A percentile compares a stretch with the other conserved stretches of the same genome.
phyloP scores from a whole-genome alignment of 2,797 vertebrate genomes.

The Arctocebus calabarensis region DNA sequence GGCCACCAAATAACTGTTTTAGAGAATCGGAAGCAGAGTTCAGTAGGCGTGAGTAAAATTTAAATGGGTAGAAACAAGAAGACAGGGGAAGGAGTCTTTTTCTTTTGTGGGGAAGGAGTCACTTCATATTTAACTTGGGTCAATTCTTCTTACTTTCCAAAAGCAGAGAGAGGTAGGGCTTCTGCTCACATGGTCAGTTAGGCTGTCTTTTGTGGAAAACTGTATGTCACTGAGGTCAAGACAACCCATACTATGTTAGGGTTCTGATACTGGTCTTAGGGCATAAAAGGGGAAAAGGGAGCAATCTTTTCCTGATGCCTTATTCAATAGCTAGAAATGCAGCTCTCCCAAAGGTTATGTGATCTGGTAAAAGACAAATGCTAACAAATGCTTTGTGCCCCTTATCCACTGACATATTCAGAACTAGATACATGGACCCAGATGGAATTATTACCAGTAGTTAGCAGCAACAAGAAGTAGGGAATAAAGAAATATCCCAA shows the following conservation, averaged over 20 bases:
- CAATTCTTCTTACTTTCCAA: neutral
- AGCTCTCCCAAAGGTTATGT: neutral
- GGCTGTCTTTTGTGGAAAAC: neutral
- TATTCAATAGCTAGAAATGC: neutral
- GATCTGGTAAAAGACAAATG: neutral
- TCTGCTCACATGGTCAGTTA: neutral
- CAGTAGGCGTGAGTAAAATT: neutral
- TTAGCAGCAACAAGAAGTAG: neutral
- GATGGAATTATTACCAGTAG: neutral
- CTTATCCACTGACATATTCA: neutral
- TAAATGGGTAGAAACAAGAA: neutral
- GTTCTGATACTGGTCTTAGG: neutral
- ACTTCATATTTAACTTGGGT: neutral
- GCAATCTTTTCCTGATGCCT: accelerated
- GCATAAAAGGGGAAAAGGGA: accelerated
- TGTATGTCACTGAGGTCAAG: neutral
- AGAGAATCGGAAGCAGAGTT: neutral
- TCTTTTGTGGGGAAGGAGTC: neutral
- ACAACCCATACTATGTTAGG: neutral
- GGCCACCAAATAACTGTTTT: neutral
- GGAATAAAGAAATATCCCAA: neutral
- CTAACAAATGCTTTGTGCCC: neutral
- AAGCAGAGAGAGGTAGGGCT: neutral
- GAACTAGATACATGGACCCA: neutral
- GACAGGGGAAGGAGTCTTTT: neutral